Conservation (phyloP, 2,797 vertebrate genomes). For the Rhinella marina region DNA sequence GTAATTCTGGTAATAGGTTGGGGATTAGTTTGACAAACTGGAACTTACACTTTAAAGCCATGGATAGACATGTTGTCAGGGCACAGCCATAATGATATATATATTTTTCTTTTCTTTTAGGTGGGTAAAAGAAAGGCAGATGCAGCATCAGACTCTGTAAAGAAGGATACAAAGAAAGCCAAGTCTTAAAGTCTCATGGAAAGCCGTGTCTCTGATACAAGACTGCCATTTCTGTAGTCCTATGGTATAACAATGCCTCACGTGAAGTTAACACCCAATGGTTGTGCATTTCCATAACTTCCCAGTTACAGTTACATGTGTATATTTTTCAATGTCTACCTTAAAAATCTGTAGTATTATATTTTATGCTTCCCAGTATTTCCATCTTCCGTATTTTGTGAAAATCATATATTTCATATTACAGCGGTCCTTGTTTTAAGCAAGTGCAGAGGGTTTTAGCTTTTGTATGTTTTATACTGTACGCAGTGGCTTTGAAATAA, state of each 20-base stretch:
- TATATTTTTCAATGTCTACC: constrained; percentile 73
- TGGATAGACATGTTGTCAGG: neutral
- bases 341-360: constrained; percentile 75
- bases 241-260: constrained; percentile 63
- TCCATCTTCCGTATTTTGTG: constrained; percentile 79
- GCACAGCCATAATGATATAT: neutral
- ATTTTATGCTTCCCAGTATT: constrained; percentile 78
- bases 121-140: constrained; percentile 87
- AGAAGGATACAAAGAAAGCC: constrained; percentile 81
- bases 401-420: constrained; percentile 72
- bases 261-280: constrained; percentile 71
- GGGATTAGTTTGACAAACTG: neutral
- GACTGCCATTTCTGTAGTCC: constrained; percentile 71
- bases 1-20: neutral
- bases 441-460: constrained; percentile 80
- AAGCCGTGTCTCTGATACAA: constrained; percentile 58
- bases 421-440: constrained; percentile 75
- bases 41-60: neutral
- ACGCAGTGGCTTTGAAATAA: constrained; percentile 78
- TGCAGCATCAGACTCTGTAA: constrained; percentile 75
- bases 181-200: constrained; percentile 73
- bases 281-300: constrained; percentile 73
- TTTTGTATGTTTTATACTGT: constrained; percentile 82
- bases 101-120: constrained; percentile 68
- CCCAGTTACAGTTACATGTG: constrained; percentile 72